A percentile compares a stretch with the other conserved stretches of the same genome.
Conservation (phyloP, 2,797 vertebrate genomes). For the Pogoniulus pusillus region DNA sequence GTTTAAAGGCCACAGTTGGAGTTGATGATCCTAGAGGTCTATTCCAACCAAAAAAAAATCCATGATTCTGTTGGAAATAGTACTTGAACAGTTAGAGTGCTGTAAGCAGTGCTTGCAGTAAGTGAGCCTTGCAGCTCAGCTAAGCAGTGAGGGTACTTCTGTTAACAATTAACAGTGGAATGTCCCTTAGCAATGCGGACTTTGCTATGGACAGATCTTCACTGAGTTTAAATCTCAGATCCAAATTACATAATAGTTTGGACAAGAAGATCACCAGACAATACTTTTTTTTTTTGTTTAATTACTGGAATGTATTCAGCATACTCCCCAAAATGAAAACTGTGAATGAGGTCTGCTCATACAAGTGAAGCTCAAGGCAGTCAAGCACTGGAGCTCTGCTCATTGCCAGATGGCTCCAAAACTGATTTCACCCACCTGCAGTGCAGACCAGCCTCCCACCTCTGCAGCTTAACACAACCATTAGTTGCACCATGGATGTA, state of each 20-base stretch:
- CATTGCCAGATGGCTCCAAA: neutral
- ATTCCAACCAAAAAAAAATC: too few species aligned
- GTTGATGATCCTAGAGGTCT: too few species aligned
- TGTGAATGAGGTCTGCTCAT: neutral
- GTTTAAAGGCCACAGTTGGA: too few species aligned
- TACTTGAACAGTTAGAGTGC: neutral
- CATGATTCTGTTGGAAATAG: neutral
- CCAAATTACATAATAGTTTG: neutral
- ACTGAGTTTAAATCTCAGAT: neutral
- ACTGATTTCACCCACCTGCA: neutral
- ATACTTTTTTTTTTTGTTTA: too few species aligned
- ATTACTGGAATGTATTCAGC: neutral
- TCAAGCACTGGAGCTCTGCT: neutral
- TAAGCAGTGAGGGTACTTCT: neutral
- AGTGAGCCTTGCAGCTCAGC: neutral
- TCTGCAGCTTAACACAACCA: neutral
- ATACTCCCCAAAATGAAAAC: neutral
- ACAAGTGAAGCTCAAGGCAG: neutral
- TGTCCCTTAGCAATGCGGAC: neutral
- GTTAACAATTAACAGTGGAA: constrained; percentile 15
- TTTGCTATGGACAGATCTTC: neutral
- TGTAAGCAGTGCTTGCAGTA: neutral
- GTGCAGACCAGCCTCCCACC: neutral
- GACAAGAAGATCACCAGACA: neutral
- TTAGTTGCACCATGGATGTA: neutral